Percentiles rank a stretch among this genome's conserved stretches.
Evolutionary conservation across 2,113 vertebrate species (phyloP).

Genomic region (Paracyprichromis sp.): DNA sequence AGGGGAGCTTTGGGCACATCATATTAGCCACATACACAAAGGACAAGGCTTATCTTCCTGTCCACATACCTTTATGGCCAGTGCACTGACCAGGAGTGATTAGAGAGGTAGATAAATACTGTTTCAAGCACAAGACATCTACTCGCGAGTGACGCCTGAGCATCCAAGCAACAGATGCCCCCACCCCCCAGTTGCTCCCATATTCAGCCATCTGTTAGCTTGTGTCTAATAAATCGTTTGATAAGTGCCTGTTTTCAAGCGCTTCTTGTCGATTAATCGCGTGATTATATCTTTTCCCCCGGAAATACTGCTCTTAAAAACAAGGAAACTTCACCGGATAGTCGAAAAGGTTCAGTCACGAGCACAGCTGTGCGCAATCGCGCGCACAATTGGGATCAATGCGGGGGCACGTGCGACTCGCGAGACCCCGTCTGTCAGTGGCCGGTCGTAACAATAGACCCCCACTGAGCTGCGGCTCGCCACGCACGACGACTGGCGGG

Average conservation of each 20-base stretch:
- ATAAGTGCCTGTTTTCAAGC: conserved; percentile 41
- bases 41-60: neutral
- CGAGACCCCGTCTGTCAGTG: conserved; percentile 62
- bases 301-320: neutral
- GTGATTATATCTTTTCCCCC: neutral
- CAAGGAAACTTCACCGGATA: neutral
- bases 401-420: conserved; percentile 72
- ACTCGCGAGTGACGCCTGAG: conserved; percentile 55
- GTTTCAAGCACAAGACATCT: conserved; percentile 63
- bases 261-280: conserved; percentile 23
- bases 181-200: conserved; percentile 40
- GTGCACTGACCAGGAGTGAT: conserved; percentile 28
- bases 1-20: conserved; percentile 48
- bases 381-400: conserved; percentile 71
- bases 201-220: conserved; percentile 66
- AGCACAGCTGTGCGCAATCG: conserved; percentile 56
- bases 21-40: conserved; percentile 15
- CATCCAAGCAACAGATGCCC: conserved; percentile 68
- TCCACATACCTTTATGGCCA: conserved; percentile 13
- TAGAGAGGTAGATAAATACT: conserved; percentile 43
- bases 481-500: conserved; percentile 44
- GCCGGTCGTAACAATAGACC: conserved; percentile 56
- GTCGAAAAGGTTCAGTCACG: conserved; percentile 23
- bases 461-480: conserved; percentile 54
- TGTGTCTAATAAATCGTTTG: conserved; percentile 55